These are phyloP conservation scores for Pristionchus mayeri DNA, from an alignment of 2,888 invertebrate species.

Conservation along the genomic window DNA sequence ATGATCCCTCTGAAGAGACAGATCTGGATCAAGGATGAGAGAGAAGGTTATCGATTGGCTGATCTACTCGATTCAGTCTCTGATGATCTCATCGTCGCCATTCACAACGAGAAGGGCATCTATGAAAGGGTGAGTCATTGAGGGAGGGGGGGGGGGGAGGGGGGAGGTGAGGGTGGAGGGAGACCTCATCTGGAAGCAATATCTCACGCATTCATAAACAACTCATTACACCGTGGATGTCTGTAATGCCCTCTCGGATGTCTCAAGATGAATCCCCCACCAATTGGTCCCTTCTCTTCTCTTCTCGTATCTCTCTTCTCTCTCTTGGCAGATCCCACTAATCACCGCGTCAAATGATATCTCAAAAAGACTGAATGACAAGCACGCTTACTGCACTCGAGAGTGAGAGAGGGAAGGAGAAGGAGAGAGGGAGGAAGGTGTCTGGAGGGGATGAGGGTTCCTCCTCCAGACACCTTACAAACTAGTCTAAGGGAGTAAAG, in stretches of 20 bases:
- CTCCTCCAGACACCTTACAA: background rate
- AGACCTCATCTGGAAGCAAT: slow-evolving; percentile 2
- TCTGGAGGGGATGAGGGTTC: background rate
- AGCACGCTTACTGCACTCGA: slow-evolving; percentile 17
- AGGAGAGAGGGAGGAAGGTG: background rate
- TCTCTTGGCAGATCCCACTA: background rate
- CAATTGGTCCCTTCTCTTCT: slow-evolving; percentile 8
- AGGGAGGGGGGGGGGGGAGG: background rate
- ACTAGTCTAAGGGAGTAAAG: background rate
- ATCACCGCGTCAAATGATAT: slow-evolving; percentile 23
- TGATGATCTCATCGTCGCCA: slow-evolving; percentile 65
- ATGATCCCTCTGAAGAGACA: background rate
- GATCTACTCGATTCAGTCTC: slow-evolving; percentile 60
- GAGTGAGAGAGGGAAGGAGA: background rate
- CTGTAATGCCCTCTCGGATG: background rate
- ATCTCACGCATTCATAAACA: slow-evolving; percentile 22
- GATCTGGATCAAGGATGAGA: slow-evolving; percentile 21
- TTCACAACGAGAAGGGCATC: slow-evolving; percentile 69
- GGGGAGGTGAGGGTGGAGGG: background rate
- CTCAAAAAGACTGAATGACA: background rate
- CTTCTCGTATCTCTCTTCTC: background rate
- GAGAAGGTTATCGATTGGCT: slow-evolving; percentile 30
- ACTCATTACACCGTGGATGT: slow-evolving; percentile 5
- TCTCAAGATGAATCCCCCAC: background rate
- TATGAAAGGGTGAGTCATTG: slow-evolving; percentile 66